Percentiles rank a stretch among this genome's conserved stretches.
These are phyloP conservation scores for Eueides isabella DNA, from an alignment of 1,140 invertebrate species.

Conservation along the genomic window DNA sequence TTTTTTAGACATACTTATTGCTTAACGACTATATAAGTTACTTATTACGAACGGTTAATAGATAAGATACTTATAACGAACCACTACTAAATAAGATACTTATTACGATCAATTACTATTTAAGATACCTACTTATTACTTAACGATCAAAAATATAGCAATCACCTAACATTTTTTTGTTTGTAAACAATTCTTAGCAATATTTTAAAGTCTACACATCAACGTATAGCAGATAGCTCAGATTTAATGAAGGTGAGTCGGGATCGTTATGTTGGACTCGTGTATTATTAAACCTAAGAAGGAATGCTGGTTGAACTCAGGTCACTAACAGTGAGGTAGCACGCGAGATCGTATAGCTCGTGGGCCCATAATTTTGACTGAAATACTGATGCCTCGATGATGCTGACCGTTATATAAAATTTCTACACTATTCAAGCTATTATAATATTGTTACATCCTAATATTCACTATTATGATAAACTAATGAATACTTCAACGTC, in stretches of 20 bases:
- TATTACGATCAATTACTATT: background rate
- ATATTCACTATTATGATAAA: background rate
- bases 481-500: too few species aligned
- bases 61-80: too few species aligned
- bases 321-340: slow-evolving; percentile 68
- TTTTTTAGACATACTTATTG: background rate
- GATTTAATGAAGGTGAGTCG: slow-evolving; percentile 68
- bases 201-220: background rate
- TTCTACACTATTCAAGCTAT: too few species aligned
- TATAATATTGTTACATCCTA: too few species aligned
- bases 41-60: too few species aligned
- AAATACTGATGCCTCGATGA: slow-evolving; percentile 37
- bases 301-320: slow-evolving; percentile 66
- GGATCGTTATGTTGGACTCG: slow-evolving; percentile 69
- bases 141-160: too few species aligned
- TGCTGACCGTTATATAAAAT: slow-evolving; percentile 33
- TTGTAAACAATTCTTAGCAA: background rate
- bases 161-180: too few species aligned
- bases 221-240: slow-evolving; percentile 36
- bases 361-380: slow-evolving; percentile 40
- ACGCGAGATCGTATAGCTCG: slow-evolving; percentile 48
- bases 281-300: slow-evolving; percentile 77
- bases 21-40: too few species aligned
- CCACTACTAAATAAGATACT: too few species aligned
- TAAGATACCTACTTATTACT: background rate